Conservation (phyloP, 2,888 invertebrate species). For the Tortrix viridana region DNA sequence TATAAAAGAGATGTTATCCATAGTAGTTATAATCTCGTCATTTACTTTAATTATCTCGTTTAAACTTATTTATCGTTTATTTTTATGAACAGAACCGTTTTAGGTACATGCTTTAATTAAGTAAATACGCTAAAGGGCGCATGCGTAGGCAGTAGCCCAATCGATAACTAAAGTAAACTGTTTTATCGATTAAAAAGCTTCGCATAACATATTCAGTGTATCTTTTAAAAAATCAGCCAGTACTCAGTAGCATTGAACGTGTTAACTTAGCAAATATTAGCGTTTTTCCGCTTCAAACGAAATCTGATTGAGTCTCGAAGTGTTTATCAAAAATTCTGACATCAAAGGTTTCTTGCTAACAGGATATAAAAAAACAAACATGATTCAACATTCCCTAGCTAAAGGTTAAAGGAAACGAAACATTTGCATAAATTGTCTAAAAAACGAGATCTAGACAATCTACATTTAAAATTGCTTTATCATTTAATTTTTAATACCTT, state of each 20-base stretch:
- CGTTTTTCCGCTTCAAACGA: not conserved
- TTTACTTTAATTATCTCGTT: slow-evolving; percentile 16
- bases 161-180: slow-evolving; percentile 64
- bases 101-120: slow-evolving; percentile 52
- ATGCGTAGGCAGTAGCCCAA: slow-evolving; percentile 48
- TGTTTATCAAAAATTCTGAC: slow-evolving; percentile 2
- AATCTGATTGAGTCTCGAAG: slow-evolving; percentile 26
- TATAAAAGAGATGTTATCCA: not conserved
- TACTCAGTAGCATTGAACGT: too few species aligned
- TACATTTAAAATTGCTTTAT: too few species aligned
- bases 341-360: slow-evolving; percentile 10
- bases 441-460: too few species aligned
- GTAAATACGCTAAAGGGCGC: slow-evolving; percentile 47
- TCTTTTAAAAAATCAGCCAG: too few species aligned
- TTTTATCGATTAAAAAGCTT: slow-evolving; percentile 62
- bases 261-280: not conserved
- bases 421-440: not conserved
- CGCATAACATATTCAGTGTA: slow-evolving; percentile 48
- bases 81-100: slow-evolving; percentile 49
- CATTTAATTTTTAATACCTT: too few species aligned
- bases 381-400: not conserved
- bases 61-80: slow-evolving; percentile 37
- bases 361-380: slow-evolving; percentile 20
- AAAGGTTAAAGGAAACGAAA: slow-evolving; percentile 21
- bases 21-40: slow-evolving; percentile 15